phyloP scores from a whole-genome alignment of 2,113 vertebrate species.

The Upupa epops region DNA sequence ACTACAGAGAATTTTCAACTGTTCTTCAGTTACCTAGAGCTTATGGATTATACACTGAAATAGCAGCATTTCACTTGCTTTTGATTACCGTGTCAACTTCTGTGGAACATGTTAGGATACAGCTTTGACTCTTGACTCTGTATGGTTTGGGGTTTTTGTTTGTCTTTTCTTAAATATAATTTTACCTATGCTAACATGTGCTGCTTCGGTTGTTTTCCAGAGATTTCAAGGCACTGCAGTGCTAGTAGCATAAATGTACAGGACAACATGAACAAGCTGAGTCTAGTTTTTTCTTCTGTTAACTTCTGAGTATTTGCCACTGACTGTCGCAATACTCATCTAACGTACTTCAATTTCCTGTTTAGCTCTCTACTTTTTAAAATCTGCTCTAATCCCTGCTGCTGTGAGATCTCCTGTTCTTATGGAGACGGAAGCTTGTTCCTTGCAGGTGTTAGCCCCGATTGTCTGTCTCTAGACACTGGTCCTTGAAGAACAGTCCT shows the following conservation, averaged over 20 bases:
- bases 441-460: not conserved
- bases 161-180: not conserved
- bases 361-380: not conserved
- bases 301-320: not conserved
- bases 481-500: not conserved
- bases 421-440: not conserved
- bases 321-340: not conserved
- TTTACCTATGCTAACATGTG: not conserved
- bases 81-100: not conserved
- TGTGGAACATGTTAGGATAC: not conserved
- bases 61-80: not conserved
- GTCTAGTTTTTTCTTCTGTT: not conserved
- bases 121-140: not conserved
- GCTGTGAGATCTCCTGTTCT: not conserved
- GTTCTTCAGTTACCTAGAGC: not conserved
- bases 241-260: not conserved
- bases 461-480: not conserved
- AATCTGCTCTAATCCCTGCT: not conserved
- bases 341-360: not conserved
- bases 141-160: not conserved
- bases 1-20: not conserved
- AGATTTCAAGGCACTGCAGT: not conserved
- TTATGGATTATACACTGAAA: not conserved
- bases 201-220: not conserved
- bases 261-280: not conserved